phyloP scores from a whole-genome alignment of 2,797 vertebrate species.

The Chromobotia macracanthus region DNA sequence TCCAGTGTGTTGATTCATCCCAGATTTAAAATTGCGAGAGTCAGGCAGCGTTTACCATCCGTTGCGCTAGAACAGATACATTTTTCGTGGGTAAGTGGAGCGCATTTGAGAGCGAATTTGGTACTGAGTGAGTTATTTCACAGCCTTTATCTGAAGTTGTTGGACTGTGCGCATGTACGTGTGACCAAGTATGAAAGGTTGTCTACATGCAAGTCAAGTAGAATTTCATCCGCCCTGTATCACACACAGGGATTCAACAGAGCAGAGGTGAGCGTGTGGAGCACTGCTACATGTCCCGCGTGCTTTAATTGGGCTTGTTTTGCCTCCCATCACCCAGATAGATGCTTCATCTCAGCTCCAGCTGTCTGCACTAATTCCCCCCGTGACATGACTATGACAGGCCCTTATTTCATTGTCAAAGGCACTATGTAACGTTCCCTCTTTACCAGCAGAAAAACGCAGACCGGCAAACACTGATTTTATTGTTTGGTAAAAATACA shows the following conservation, averaged over 20 bases:
- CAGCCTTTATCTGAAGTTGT: not conserved
- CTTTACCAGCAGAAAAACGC: slow-evolving; percentile 3
- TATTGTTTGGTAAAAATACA: slow-evolving; percentile 1
- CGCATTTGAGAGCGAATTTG: not conserved
- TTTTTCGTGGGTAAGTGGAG: slow-evolving; percentile 6
- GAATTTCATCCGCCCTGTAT: slow-evolving; percentile 1
- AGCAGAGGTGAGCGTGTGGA: slow-evolving; percentile 17
- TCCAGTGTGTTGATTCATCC: slow-evolving; percentile 11
- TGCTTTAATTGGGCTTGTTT: slow-evolving; percentile 57
- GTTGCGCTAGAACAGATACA: slow-evolving; percentile 6
- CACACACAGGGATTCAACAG: not conserved
- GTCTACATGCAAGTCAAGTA: slow-evolving; percentile 1
- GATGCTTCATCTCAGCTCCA: slow-evolving; percentile 32
- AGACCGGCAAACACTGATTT: not conserved
- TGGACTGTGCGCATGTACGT: not conserved
- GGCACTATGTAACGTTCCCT: slow-evolving; percentile 9
- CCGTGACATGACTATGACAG: slow-evolving; percentile 52
- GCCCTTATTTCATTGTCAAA: slow-evolving; percentile 39
- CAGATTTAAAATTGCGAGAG: not conserved
- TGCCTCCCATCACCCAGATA: slow-evolving; percentile 41
- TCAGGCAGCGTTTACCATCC: slow-evolving; percentile 7
- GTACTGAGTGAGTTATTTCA: slow-evolving; percentile 18
- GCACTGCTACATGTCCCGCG: slow-evolving; percentile 13
- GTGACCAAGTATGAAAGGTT: not conserved
- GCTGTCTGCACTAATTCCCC: slow-evolving; percentile 46